Percentiles rank a stretch among this genome's conserved stretches.
These are phyloP conservation scores for Ciconia nigra DNA, from an alignment of 2,797 vertebrate genomes.

Conservation along the genomic window DNA sequence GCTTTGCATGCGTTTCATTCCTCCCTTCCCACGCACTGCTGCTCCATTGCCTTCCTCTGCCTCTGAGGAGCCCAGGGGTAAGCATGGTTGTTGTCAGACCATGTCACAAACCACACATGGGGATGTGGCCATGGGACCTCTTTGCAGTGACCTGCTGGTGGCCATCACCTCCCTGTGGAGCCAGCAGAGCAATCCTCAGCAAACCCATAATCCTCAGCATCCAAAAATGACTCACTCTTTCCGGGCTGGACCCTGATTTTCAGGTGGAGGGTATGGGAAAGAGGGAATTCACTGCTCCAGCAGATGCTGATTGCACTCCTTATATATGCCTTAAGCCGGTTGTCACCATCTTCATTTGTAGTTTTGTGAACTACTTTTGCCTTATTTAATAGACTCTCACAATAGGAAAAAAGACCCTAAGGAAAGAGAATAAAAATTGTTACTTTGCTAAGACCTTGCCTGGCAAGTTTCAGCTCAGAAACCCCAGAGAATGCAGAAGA, in stretches of 20 bases:
- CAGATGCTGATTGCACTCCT: background rate
- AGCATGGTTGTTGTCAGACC: background rate
- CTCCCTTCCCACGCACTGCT: accelerated
- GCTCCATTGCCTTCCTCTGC: background rate
- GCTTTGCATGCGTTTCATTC: background rate
- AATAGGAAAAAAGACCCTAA: slow-evolving; percentile 10
- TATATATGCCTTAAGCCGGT: background rate
- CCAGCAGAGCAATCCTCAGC: background rate
- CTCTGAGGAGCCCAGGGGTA: background rate
- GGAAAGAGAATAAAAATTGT: slow-evolving; percentile 34
- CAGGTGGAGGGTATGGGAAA: background rate
- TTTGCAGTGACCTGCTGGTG: background rate
- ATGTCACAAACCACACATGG: background rate
- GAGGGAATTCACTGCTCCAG: background rate
- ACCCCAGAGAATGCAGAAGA: slow-evolving; percentile 48
- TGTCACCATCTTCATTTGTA: background rate
- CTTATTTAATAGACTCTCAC: slow-evolving; percentile 4
- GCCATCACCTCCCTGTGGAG: background rate
- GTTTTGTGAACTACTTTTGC: slow-evolving; percentile 45
- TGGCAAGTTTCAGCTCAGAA: slow-evolving; percentile 52
- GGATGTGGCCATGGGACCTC: background rate
- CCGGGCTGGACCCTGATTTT: background rate
- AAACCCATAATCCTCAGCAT: background rate
- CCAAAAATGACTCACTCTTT: background rate
- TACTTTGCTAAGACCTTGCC: slow-evolving; percentile 53